phyloP scores from a whole-genome alignment of 2,888 invertebrate species.

The Ormyrus labotus region DNA sequence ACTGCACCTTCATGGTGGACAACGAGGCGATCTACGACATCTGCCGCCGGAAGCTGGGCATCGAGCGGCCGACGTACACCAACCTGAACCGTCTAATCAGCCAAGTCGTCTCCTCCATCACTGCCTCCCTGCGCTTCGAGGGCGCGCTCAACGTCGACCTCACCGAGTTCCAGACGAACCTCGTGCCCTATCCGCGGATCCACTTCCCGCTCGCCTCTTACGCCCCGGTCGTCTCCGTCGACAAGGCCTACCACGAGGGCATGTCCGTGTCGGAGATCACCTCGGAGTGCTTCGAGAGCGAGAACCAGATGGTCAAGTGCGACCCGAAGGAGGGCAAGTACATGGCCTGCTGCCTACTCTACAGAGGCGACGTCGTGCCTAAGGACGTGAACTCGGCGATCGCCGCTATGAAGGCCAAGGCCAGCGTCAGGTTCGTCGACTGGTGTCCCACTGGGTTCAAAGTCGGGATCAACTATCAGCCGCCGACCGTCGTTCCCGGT shows the following conservation, averaged over 20 bases:
- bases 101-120: conserved; percentile 80
- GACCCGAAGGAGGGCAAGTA: conserved; percentile 90
- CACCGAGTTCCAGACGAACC: conserved; percentile 93
- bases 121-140: conserved; percentile 80
- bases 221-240: conserved; percentile 84
- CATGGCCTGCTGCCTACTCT: conserved; percentile 92
- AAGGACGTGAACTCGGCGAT: conserved; percentile 92
- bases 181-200: conserved; percentile 81
- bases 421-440: conserved; percentile 92
- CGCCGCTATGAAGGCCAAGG: conserved; percentile 85
- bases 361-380: conserved; percentile 93
- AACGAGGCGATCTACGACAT: conserved; percentile 98
- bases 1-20: conserved; percentile 96
- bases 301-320: conserved; percentile 94
- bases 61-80: conserved; percentile 89
- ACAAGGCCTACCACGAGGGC: conserved; percentile 86
- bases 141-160: conserved; percentile 89
- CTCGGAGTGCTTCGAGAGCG: conserved; percentile 90
- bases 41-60: conserved; percentile 89
- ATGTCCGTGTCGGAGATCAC: conserved; percentile 90
- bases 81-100: conserved; percentile 91
- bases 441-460: conserved; percentile 97
- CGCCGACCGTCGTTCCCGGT: conserved; percentile 71
- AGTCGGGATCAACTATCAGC: conserved; percentile 79
- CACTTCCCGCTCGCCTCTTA: conserved; percentile 83